Base-by-base conservation (phyloP, 2,113 vertebrate species). In the Vanacampus margaritifer region DNA sequence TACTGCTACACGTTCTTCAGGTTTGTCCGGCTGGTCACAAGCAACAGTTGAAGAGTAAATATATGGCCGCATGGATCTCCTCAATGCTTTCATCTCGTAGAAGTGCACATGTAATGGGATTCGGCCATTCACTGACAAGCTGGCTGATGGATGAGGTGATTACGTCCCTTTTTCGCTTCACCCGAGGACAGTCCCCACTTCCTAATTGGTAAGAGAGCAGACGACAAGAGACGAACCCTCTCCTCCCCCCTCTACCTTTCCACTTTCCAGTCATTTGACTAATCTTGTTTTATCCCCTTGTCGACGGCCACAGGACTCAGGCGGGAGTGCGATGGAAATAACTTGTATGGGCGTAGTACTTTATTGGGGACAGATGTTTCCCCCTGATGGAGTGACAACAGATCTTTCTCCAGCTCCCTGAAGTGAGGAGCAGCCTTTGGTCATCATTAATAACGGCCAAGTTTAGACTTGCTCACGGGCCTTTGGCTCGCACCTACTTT, bases 281-380 rank as follows among this genome's bases (percentile, higher is more conserved):
- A 87, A 89, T 88, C 87, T 87, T 79, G 82, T 89, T 78, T 84
- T 79, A 84, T 88, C 79, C 83, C 68, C 82, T 78, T 78, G 82
- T 87, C 78, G 84, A 84, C 83, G 82, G 70, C 70, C 79, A 3
- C 73, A 56, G 69, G 79, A 84, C 74, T 77, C 60, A 6, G 72
- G 78, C 68, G 64, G 75, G 78, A 82, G 78, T 67, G 86, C 51
- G 23, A 76, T 72, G 64, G 79, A 84, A 84, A 89, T 88, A 88
- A 82, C 79, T 85, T 82, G 82, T 79, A 71, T 75, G 81, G 77
- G 76, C 81, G 78, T 74, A 69, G 79, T 85, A 79, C 85, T 87
- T 85, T 88, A 89, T 86, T 79, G 80, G 81, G 84, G 88, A 87
- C 89, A 90, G 86, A 90, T 90, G 87, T 89, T 88, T 83, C 80